Conservation (phyloP, 2,113 vertebrate species). For the Mobula birostris region DNA sequence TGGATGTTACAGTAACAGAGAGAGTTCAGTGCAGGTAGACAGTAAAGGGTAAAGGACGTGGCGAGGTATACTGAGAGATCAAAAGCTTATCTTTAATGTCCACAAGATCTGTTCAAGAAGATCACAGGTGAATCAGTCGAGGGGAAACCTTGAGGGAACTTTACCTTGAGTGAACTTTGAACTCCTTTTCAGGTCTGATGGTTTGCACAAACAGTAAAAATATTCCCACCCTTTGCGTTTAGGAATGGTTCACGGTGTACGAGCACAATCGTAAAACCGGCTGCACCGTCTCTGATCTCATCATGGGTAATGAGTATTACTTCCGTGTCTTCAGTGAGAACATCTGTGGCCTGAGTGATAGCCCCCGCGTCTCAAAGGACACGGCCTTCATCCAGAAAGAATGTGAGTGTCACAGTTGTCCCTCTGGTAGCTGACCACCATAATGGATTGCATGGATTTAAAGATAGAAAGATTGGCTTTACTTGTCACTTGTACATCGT, state of each 20-base stretch:
- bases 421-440: background rate
- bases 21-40: too few relatives aligned
- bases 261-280: constrained; percentile 71
- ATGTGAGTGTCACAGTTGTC: background rate
- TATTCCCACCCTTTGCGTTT: background rate
- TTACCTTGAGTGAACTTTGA: too few relatives aligned
- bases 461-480: too few relatives aligned
- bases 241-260: constrained; percentile 81
- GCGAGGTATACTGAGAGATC: too few relatives aligned
- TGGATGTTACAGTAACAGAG: too few relatives aligned
- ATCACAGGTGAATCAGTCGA: background rate
- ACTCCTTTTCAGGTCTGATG: background rate
- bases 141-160: background rate
- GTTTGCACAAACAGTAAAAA: background rate
- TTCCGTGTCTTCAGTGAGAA: constrained; percentile 78
- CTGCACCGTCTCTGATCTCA: constrained; percentile 77
- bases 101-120: too few relatives aligned
- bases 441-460: too few relatives aligned
- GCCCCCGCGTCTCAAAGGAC: constrained; percentile 66
- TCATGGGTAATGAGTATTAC: constrained; percentile 81
- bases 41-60: too few relatives aligned
- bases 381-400: constrained; percentile 69
- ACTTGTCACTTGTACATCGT: too few relatives aligned
- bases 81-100: background rate
- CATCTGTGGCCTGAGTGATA: constrained; percentile 74